These are phyloP conservation scores for Scalopus aquaticus DNA, from an alignment of 2,113 vertebrate species.

Conservation along the genomic window DNA sequence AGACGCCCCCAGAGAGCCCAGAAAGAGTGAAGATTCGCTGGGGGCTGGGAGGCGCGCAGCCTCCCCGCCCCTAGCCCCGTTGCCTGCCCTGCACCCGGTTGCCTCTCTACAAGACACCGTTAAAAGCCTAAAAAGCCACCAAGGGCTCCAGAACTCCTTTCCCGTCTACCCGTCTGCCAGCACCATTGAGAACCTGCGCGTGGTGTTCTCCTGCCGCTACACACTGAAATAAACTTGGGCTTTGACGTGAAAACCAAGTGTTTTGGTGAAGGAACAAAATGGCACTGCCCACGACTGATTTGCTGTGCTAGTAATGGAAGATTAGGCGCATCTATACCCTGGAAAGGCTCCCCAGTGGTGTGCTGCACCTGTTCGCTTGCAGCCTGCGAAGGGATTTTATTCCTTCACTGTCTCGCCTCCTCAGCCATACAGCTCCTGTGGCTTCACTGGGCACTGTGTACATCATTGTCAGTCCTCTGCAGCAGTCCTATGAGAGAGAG, in stretches of 20 bases:
- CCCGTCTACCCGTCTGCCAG: too few species aligned
- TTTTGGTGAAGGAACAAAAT: slow-evolving; percentile 10
- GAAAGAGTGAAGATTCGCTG: too few species aligned
- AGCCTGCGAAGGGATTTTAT: not conserved
- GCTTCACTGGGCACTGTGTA: not conserved
- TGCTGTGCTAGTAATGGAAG: not conserved
- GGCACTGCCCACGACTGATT: not conserved
- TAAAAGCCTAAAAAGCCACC: too few species aligned
- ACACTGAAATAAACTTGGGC: too few species aligned
- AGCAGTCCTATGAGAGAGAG: not conserved
- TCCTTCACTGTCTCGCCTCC: not conserved
- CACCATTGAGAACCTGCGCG: too few species aligned
- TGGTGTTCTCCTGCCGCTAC: too few species aligned
- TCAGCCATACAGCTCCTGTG: not conserved
- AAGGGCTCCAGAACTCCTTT: too few species aligned
- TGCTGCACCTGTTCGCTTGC: not conserved
- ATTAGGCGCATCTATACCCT: not conserved
- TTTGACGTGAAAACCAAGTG: not conserved
- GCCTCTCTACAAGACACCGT: too few species aligned
- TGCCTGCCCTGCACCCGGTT: too few species aligned
- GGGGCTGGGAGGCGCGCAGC: too few species aligned
- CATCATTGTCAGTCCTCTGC: not conserved
- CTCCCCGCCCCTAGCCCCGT: too few species aligned
- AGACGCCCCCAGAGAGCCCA: too few species aligned
- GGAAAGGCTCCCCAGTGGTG: not conserved